Conservation (phyloP, 2,797 vertebrate species). For the Microtus californicus region DNA sequence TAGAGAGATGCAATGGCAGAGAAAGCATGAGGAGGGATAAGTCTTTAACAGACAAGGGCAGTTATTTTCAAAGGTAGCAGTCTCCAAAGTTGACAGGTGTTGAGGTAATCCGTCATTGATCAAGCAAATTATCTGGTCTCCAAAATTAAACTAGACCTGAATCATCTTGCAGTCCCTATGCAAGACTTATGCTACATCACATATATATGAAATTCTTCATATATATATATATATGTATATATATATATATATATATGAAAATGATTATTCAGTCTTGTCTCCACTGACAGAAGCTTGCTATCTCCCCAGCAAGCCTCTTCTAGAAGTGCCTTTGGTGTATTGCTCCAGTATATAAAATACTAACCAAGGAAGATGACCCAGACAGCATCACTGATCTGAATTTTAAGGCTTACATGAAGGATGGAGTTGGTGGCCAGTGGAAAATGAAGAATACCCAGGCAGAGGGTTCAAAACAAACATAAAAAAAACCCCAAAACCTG, state of each 20-base stretch:
- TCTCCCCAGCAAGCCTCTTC: neutral
- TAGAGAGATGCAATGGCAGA: neutral
- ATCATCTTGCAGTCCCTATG: neutral
- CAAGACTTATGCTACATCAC: neutral
- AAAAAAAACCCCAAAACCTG: neutral
- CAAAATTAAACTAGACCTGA: neutral
- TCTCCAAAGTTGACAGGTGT: slow-evolving; percentile 47
- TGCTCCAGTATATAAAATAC: neutral
- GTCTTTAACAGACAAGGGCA: neutral
- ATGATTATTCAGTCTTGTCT: neutral
- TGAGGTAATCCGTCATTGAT: slow-evolving; percentile 35
- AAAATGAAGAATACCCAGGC: neutral
- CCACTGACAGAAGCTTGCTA: neutral
- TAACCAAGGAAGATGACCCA: neutral
- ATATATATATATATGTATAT: neutral
- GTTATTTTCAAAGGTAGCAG: neutral
- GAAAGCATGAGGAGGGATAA: slow-evolving; percentile 6
- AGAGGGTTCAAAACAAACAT: neutral
- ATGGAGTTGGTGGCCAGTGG: neutral
- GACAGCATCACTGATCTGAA: neutral
- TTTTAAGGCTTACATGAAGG: neutral
- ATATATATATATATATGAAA: neutral
- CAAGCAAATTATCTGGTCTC: slow-evolving; percentile 13
- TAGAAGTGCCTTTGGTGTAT: neutral
- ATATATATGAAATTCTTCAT: too few species aligned